Evolutionary conservation across 2,888 invertebrate genomes (phyloP), one percentile per base, ranked within the genome.

Genomic region (Parnassius orleans): DNA sequence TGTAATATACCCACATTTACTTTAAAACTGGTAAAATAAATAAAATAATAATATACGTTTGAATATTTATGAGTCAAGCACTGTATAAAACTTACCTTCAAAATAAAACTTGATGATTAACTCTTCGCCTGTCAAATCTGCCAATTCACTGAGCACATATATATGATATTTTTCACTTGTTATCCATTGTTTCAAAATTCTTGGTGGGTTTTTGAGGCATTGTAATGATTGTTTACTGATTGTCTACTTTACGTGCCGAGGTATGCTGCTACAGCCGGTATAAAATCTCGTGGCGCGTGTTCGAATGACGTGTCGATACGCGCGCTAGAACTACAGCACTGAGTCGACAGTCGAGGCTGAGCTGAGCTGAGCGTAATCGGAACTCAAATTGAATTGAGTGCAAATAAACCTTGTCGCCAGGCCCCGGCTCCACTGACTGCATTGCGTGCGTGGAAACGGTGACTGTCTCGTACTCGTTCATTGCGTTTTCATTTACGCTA

Each of bases 401-500:
- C 59, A 64, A 60, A 64, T 50, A 64, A 64, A 60, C 56, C 47
- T 59, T 55, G 56, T 60, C 60, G 46, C 24, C 52, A 11, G 46
- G 59, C 60, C 14, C 46, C 62, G 54, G 33, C 33, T 7, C 33
- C 33, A 33, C 33, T 33, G 33, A 33, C 41, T 61, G 56, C 60
- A 48, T 9, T 43, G 43, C 58, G 15, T 61, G 52, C 61, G 46
- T 63, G 60, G 55, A 63, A 65, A 60, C 70, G 56, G 54, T 64
- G 62, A 63, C 66, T 66, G 62, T 60, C 50, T 15, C 12, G 57
- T 55, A 41, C 65, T 67, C 65, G 68, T 65, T 54, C 46, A 60
- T 68, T 72, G 72, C 75, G 70, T 74, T 76, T 72, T 70, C 72
- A 77, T 77, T 77, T 65, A 68, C 60, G 56, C 65, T 72, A 75